These are phyloP conservation scores for Tokudaia tokunoshimensis DNA, from an alignment of 2,797 vertebrate genomes.

Conservation along the genomic window DNA sequence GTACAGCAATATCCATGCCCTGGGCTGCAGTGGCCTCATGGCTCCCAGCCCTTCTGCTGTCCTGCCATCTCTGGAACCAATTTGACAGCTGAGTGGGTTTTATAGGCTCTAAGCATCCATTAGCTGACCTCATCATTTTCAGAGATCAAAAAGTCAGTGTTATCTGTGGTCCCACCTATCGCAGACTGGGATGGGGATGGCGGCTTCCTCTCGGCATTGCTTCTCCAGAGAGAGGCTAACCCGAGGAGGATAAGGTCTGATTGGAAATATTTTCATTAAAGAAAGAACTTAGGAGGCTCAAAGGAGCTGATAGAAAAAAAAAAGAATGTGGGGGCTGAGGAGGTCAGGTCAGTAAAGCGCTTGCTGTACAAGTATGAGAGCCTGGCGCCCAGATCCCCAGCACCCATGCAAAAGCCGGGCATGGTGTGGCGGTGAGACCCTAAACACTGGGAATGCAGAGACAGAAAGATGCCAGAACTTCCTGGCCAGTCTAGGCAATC, in stretches of 20 bases:
- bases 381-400: not conserved
- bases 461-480: not conserved
- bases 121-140: conserved; percentile 56
- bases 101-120: conserved; percentile 52
- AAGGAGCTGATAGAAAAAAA: not conserved
- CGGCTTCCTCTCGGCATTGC: not conserved
- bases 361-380: rapidly evolving
- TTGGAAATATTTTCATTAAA: not conserved
- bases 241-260: not conserved
- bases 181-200: not conserved
- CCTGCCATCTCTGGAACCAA: conserved; percentile 45
- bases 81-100: conserved; percentile 13
- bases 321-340: not conserved
- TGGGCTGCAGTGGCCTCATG: not conserved
- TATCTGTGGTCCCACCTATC: not conserved
- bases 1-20: rapidly evolving
- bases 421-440: no score
- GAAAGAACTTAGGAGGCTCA: not conserved
- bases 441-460: not conserved
- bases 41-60: not conserved
- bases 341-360: not conserved
- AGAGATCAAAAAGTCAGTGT: conserved; percentile 36
- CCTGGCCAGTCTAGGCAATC: not conserved
- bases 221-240: not conserved
- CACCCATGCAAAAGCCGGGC: not conserved